phyloP scores from a whole-genome alignment of 1,140 invertebrate species.

The Pseudoatta argentina region DNA sequence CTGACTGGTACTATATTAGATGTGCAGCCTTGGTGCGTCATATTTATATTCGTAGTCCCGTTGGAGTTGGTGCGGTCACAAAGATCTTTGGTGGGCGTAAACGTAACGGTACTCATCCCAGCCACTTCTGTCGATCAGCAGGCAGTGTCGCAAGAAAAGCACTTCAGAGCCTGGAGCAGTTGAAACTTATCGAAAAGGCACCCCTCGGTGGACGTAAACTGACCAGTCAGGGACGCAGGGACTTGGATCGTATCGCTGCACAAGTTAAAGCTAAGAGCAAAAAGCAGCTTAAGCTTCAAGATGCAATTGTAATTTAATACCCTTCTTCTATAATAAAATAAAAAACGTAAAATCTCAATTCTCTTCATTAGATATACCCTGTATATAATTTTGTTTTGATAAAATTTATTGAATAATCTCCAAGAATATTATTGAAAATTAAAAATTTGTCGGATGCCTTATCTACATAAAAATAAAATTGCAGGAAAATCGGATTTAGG shows the following conservation, averaged over 20 bases:
- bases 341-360: slow-evolving; percentile 28
- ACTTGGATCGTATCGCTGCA: slow-evolving; percentile 98
- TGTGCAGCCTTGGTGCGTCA: slow-evolving; percentile 97
- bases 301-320: slow-evolving; percentile 81
- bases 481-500: background rate
- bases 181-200: slow-evolving; percentile 98
- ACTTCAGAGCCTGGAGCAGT: slow-evolving; percentile 96
- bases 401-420: background rate
- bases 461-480: background rate
- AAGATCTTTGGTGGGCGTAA: slow-evolving; percentile 99
- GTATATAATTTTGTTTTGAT: background rate
- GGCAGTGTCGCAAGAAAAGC: slow-evolving; percentile 97
- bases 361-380: background rate
- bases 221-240: slow-evolving; percentile 96
- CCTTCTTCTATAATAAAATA: slow-evolving; percentile 77
- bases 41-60: slow-evolving; percentile 97
- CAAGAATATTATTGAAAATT: background rate
- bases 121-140: slow-evolving; percentile 96
- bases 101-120: slow-evolving; percentile 97
- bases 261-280: slow-evolving; percentile 93
- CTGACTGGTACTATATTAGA: slow-evolving; percentile 98
- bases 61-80: slow-evolving; percentile 97
- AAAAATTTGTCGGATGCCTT: slow-evolving; percentile 63
- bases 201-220: slow-evolving; percentile 95
- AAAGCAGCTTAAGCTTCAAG: slow-evolving; percentile 87